Conservation (phyloP, 2,888 invertebrate genomes). For the Drosophila austrosaltans region DNA sequence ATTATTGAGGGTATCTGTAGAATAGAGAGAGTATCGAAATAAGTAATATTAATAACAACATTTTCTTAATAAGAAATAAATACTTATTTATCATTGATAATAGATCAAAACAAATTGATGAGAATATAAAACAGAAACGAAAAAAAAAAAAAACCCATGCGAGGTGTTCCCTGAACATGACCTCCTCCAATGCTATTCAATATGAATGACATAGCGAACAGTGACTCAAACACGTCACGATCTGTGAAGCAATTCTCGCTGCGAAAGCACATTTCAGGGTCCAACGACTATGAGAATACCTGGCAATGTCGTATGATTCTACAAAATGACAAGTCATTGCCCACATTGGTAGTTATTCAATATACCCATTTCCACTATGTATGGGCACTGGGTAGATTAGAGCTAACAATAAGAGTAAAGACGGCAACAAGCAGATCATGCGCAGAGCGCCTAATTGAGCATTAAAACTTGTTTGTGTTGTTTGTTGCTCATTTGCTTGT, state of each 20-base stretch:
- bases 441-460: slow-evolving; percentile 39
- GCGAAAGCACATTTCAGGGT: background rate
- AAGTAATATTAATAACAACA: no score
- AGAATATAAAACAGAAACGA: slow-evolving; percentile 11
- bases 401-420: background rate
- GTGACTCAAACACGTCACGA: slow-evolving; percentile 35
- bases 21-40: slow-evolving; percentile 27
- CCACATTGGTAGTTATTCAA: background rate
- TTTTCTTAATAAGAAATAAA: no score
- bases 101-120: slow-evolving; percentile 19
- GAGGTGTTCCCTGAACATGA: slow-evolving; percentile 75
- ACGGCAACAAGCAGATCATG: slow-evolving; percentile 9
- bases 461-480: slow-evolving; percentile 37
- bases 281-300: background rate
- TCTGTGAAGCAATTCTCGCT: slow-evolving; percentile 17
- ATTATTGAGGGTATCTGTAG: slow-evolving; percentile 80
- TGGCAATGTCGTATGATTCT: no score
- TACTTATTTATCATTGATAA: slow-evolving; percentile 25
- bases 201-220: slow-evolving; percentile 24
- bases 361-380: background rate
- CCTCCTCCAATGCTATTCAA: slow-evolving; percentile 52
- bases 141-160: slow-evolving; percentile 25
- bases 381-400: background rate
- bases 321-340: no score
- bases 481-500: slow-evolving; percentile 21